Evolutionary conservation across 2,113 vertebrate genomes (phyloP), one percentile per base, ranked within the genome.

Genomic region (Labrus mixtus): DNA sequence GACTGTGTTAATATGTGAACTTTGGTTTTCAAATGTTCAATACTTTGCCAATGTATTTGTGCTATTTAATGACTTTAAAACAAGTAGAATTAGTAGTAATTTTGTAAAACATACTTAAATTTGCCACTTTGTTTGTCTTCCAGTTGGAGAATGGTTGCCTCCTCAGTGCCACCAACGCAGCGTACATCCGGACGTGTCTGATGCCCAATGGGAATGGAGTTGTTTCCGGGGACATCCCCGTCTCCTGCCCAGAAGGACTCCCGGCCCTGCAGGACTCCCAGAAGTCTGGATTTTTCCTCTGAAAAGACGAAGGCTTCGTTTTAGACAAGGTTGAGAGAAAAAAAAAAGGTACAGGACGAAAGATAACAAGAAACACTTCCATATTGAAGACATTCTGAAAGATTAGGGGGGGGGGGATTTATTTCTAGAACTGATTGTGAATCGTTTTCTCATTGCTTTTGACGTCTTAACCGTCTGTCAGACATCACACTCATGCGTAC

Each of bases 271-370:
- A 85, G n/a, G 93, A 93, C 90, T 73, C 87, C 17, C 88, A 88
- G 46, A 84, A 73, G 3, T 43, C 89, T 3, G 86, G 90, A 64
- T 94, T 92, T 70, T 91, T 89, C 57, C 87, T 95, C 67, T 95
- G 92, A 91, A 16, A 16, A 33, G 23, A 36, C 0, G 46, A 73
- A 0, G 17, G 46, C 13, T 8, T 8, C 4, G 29, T 0, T 7
- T 43, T 15, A 57, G 29, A 11, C 8, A 23, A 50, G 73, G 16
- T 17, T 10, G 41, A 45, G 36, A 33, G 3, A 4, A 65, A 37
- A 37, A n/a, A 46, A 66, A 23, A 43, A 68, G 72, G 72, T 55
- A 73, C 1, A 78, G 54, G 20, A 19, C 48, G 37, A 66, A 13
- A 12, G 15, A 20, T 33, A 4, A 16, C 8, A 23, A 17, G 10